These are phyloP conservation scores for Musca domestica DNA, from an alignment of 1,140 invertebrate genomes.

Conservation along the genomic window DNA sequence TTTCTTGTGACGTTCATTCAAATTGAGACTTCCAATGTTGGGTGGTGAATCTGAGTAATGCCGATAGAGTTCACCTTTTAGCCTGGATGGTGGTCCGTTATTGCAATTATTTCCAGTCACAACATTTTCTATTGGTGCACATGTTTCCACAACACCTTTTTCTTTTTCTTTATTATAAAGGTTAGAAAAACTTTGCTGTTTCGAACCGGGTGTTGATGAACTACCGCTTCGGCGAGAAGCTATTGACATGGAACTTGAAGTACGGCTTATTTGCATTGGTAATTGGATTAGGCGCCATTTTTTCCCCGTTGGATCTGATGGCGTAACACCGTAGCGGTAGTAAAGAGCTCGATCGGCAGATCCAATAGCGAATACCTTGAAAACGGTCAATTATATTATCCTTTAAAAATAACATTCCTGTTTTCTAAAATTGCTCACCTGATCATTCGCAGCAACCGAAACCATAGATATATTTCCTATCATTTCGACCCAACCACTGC, in stretches of 20 bases:
- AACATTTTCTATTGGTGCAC: constrained; percentile 58
- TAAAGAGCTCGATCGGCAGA: constrained; percentile 69
- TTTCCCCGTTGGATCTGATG: constrained; percentile 79
- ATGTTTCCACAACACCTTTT: constrained; percentile 47
- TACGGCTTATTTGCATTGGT: constrained; percentile 75
- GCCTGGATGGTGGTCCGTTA: constrained; percentile 41
- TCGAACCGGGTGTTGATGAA: constrained; percentile 53
- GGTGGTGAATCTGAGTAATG: constrained; percentile 43
- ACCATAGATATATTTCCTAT: constrained; percentile 78
- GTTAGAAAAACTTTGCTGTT: constrained; percentile 52
- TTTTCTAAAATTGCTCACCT: constrained; percentile 58
- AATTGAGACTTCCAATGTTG: constrained; percentile 46
- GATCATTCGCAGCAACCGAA: constrained; percentile 83
- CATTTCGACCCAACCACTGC: constrained; percentile 80
- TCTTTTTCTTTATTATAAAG: constrained; percentile 50
- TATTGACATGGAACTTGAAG: constrained; percentile 66
- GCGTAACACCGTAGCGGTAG: constrained; percentile 74
- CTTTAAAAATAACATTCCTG: no score
- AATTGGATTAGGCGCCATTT: constrained; percentile 78
- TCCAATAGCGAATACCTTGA: constrained; percentile 65
- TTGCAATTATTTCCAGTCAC: constrained; percentile 53
- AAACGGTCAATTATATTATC: constrained; percentile 4
- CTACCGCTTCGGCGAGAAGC: constrained; percentile 55
- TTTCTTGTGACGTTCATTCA: constrained; percentile 47
- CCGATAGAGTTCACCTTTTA: constrained; percentile 47